These are phyloP conservation scores for Cataglyphis albicans DNA, from an alignment of 2,888 invertebrate species.

Conservation along the genomic window DNA sequence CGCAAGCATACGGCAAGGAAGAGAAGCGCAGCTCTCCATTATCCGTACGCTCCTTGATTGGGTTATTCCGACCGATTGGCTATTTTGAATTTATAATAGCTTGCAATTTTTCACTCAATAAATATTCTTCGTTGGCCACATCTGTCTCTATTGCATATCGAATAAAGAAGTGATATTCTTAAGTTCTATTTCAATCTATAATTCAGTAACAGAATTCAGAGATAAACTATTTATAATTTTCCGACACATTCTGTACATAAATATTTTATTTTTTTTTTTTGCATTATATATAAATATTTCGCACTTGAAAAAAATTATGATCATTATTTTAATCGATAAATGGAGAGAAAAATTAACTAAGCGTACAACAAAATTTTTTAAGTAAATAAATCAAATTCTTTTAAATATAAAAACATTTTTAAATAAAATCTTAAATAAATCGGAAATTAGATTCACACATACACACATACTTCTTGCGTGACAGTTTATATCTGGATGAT, in stretches of 20 bases:
- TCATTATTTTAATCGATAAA: background rate
- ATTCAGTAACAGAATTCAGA: background rate
- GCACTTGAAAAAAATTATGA: background rate
- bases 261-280: background rate
- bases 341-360: background rate
- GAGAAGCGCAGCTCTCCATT: background rate
- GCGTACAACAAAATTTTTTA: background rate
- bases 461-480: constrained; percentile 10
- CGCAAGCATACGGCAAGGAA: background rate
- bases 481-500: constrained; percentile 57
- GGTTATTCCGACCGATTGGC: constrained; percentile 14
- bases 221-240: too few relatives aligned
- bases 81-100: constrained; percentile 36
- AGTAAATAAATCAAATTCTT: background rate
- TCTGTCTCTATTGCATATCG: background rate
- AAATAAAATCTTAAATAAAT: background rate
- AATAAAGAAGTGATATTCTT: background rate
- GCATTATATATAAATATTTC: too few relatives aligned
- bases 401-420: background rate
- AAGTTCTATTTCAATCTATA: background rate
- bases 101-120: background rate
- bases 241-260: background rate
- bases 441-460: constrained; percentile 23
- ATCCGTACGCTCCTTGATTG: background rate
- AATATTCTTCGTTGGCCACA: background rate